Base-by-base conservation (phyloP, 1,140 invertebrate species). In the Neodiprion virginianus region DNA sequence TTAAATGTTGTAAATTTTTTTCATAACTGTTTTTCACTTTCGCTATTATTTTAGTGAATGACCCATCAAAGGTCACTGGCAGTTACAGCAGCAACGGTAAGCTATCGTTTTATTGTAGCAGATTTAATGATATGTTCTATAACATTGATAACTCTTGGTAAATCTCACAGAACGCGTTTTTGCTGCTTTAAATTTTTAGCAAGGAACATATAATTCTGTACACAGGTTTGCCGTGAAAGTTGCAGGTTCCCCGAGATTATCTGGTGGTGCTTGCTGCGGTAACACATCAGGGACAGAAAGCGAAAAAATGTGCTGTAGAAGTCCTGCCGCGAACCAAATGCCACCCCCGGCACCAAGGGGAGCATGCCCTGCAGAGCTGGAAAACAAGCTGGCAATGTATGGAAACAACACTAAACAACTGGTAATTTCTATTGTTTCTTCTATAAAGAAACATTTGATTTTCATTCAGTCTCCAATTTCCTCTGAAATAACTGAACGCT, bases 371-470 rank as follows among this genome's bases (percentile, higher is more conserved):
- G 80, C 81, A 0, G 84, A 85, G 74, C 73, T 86, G 48, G 79
- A 82, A 17, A 74, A 81, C 14, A 79, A 81, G 72, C 47, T 84
- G 0, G 71, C 74, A 0, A 71, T 66, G 8, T 84, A 80, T 48
- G 79, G 75, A n/a, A 81, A 76, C 47, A 83, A 74, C 69, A 84
- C 80, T 7, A 86, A 83, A 68, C 80, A 83, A 72, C 67, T 86
- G 48, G 86, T 87, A 75, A 23, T 67, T 72, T 70, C 48, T 48
- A 7, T 73, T 17, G 53, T 61, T 8, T 61, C 4, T 61, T 17
- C n/a, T 61, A 40, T 40, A 40, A 40, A 40, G 28, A 40, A 40
- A 40, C 5, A 40, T 40, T 40, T 3, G 5, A 21, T 21, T 21
- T 21, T 40, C 2, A 40, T 40, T 40, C 28, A 5, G 28, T 40